Evolutionary conservation across 2,888 invertebrate genomes (phyloP), one percentile per base, ranked within the genome.

Genomic region (Papilio gigon): DNA sequence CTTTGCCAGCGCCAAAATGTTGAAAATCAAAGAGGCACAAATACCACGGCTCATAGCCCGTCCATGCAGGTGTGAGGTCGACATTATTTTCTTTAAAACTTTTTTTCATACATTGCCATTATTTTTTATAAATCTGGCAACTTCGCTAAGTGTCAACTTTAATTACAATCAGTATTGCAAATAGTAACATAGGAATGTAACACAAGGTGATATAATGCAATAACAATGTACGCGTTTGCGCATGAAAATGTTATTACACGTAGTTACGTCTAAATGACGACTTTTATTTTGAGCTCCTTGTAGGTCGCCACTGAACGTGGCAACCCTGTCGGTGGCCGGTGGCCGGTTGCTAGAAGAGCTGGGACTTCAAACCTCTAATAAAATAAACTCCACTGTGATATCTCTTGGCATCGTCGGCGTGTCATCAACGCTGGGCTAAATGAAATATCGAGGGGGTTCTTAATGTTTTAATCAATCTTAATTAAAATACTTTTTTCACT

Each of bases 161-260:
- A 0, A 14, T 27, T n/a, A 53, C 53, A 27, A 27, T 27, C 53
- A 53, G 53, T 53, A 53, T 53, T 53, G 2, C 2, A 8, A 53
- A 27, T 53, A 53, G 53, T 53, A 53, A 27, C 27, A 14, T 25
- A 50, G 11, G 6, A 25, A 40, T 40, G n/a, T 40, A 4, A n/a
- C 5, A 14, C 25, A 50, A 27, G n/a, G 27, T 53, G 27, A 27
- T 53, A 20, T n/a, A 25, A 2, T 27, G 27, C 14, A 58, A 30
- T 58, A 58, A 58, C 5, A 35, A 11, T 53, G 47, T 50, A 62
- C 67, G 44, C n/a, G n/a, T n/a, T 73, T 74, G 70, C 68, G 75
- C 71, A 75, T 74, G 68, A 78, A 78, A 73, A 80, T 78, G 78
- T 81, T 83, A 84, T 75, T 84, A 84, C 80, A 84, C 70, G 78